Evolutionary conservation across 1,140 invertebrate species (phyloP).

Genomic region (Battus philenor): DNA sequence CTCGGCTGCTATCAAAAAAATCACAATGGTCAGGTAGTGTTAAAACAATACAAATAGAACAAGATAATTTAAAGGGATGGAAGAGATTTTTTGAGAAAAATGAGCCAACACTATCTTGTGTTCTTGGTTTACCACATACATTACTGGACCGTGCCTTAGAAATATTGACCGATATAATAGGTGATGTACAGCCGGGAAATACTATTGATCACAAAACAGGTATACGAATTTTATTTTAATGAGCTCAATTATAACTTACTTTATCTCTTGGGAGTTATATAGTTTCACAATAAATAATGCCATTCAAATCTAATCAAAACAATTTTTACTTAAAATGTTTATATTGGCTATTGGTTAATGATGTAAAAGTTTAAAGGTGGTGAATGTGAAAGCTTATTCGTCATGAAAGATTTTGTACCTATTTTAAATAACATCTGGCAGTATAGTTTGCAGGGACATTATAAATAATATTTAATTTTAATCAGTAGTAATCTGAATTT

Average conservation of each 20-base stretch:
- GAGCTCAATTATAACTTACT: neutral
- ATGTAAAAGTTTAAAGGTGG: too few relatives aligned
- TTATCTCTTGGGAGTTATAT: neutral
- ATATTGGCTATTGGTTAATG: too few relatives aligned
- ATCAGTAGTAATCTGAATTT: too few relatives aligned
- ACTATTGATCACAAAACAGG: conserved; percentile 56
- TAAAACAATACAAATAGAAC: conserved; percentile 28
- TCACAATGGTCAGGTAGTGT: conserved; percentile 32
- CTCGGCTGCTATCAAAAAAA: conserved; percentile 35
- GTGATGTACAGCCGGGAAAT: conserved; percentile 36
- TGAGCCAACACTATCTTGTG: conserved; percentile 48
- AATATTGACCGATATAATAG: conserved; percentile 39
- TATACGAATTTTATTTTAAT: conserved; percentile 21
- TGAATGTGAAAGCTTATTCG: too few relatives aligned
- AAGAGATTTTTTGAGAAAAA: conserved; percentile 41
- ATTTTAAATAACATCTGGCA: too few relatives aligned
- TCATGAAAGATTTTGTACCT: too few relatives aligned
- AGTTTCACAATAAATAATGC: neutral
- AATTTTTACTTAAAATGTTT: too few relatives aligned
- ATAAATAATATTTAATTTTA: too few relatives aligned
- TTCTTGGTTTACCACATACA: conserved; percentile 38
- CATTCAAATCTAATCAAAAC: too few relatives aligned
- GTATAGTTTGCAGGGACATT: too few relatives aligned
- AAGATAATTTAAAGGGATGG: conserved; percentile 34
- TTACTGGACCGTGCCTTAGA: conserved; percentile 45